Base-by-base conservation (phyloP, 2,888 invertebrate genomes). In the Timema cristinae region DNA sequence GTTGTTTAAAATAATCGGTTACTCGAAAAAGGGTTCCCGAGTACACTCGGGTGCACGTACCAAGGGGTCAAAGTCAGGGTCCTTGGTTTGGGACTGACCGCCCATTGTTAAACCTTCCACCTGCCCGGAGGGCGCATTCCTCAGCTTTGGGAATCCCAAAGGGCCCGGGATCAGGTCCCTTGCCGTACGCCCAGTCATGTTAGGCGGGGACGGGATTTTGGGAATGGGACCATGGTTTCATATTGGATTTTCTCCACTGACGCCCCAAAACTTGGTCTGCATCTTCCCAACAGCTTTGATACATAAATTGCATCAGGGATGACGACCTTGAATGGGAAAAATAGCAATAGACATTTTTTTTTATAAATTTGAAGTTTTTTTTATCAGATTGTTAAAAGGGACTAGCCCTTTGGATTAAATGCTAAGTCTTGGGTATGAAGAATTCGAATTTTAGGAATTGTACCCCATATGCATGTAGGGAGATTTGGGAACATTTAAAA, bases 181-280 rank as follows among this genome's bases (percentile, higher is more conserved):
- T 99, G 70, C 98, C 98, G 85, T 94, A 99, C 5, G 99, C 99
- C 99, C 99, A 99, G 82, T 99, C 99, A 81, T 99, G 80, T 98
- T 98, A 99, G 86, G 71, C 98, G 89, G 84, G 97, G 97, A 50
- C 97, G 87, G 4, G 95, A 95, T 86, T 98, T 98, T 73, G 96
- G 93, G 82, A 80, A 99, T 99, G 73, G 98, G 97, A 81, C 98
- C 84, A 99, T 96, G 0, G 97, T 97, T 83, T 98, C 98, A 99
- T 99, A 81, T 99, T 99, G 0, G 95, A 94, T 83, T 98, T 98
- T 68, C 99, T 88, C 99, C 99, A 99, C 81, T 99, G 98, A 11
- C 99, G 86, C 0, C 99, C 99, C 78, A 99, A 88, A 84, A 99
- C 81, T 98, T 97, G 0, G 98, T 98, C 85, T 99, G 99, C 97